phyloP scores from a whole-genome alignment of 2,797 vertebrate species.

The Acanthopagrus latus region DNA sequence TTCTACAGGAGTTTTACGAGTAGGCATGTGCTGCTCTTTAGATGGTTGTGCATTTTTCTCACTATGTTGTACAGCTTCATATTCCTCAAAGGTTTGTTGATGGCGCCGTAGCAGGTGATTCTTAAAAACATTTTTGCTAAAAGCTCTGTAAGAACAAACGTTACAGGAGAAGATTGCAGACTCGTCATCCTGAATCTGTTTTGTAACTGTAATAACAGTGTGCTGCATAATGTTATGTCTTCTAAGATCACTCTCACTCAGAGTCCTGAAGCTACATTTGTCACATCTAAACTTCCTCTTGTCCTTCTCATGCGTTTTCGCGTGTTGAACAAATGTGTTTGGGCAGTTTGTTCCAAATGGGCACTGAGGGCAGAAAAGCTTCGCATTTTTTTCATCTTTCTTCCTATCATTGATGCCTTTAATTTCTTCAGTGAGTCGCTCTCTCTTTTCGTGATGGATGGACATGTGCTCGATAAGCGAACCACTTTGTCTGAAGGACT shows the following conservation, averaged over 20 bases:
- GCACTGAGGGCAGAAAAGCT: conserved; percentile 96
- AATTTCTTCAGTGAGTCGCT: conserved; percentile 90
- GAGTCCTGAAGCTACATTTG: conserved; percentile 94
- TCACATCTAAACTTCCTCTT: conserved; percentile 95
- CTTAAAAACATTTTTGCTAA: conserved; percentile 90
- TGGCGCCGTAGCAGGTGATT: conserved; percentile 93
- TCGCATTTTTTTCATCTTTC: conserved; percentile 91
- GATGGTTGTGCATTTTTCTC: conserved; percentile 58
- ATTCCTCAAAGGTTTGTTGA: conserved; percentile 79
- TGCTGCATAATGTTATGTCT: conserved; percentile 92
- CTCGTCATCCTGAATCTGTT: conserved; percentile 77
- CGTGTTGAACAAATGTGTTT: conserved; percentile 96
- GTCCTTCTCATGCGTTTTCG: conserved; percentile 97
- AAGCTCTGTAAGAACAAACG: conserved; percentile 92
- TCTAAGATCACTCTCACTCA: conserved; percentile 91
- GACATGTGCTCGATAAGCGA: conserved; percentile 95
- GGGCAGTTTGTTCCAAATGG: conserved; percentile 96
- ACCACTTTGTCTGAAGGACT: conserved; percentile 92
- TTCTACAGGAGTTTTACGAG: conserved; percentile 65
- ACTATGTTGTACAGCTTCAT: conserved; percentile 51
- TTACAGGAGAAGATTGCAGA: conserved; percentile 87
- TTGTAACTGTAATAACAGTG: conserved; percentile 85
- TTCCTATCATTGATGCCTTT: conserved; percentile 90
- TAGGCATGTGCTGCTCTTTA: conserved; percentile 55
- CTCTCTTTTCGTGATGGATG: conserved; percentile 91